Conservation (phyloP, 2,797 vertebrate genomes). For the Cichlasoma orientale region DNA sequence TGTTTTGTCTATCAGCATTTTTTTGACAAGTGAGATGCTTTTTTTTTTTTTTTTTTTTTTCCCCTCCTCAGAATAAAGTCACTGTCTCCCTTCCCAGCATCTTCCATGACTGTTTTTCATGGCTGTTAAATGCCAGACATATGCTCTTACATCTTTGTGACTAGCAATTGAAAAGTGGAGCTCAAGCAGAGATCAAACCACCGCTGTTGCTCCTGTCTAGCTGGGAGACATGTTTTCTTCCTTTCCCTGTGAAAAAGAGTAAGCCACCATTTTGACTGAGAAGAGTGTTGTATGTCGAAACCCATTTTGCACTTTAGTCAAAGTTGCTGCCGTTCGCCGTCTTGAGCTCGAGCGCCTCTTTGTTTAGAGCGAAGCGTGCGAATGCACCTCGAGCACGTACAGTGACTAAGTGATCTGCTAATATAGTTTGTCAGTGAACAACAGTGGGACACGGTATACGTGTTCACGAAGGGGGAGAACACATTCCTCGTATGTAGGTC, state of each 20-base stretch:
- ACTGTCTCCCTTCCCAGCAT: conserved; percentile 38
- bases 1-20: conserved; percentile 53
- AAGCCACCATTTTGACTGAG: conserved; percentile 66
- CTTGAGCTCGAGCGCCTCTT: conserved; percentile 4
- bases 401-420: conserved; percentile 54
- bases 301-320: conserved; percentile 28
- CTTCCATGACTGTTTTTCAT: conserved; percentile 66
- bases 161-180: conserved; percentile 72
- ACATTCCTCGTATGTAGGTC: conserved; percentile 46
- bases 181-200: conserved; percentile 79
- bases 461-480: conserved; percentile 50
- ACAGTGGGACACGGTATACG: conserved; percentile 42
- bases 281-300: conserved; percentile 32
- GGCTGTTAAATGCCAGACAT: conserved; percentile 78
- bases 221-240: conserved; percentile 61
- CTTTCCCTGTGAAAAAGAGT: conserved; percentile 26
- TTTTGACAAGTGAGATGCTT: conserved; percentile 55
- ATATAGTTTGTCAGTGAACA: conserved; percentile 66
- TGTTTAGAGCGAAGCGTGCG: conserved; percentile 27
- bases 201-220: conserved; percentile 59
- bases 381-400: conserved; percentile 27
- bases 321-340: conserved; percentile 21
- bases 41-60: not conserved
- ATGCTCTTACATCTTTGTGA: conserved; percentile 73
- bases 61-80: conserved; percentile 38